Conservation (phyloP, 2,888 invertebrate genomes). For the Laspeyria flexula region DNA sequence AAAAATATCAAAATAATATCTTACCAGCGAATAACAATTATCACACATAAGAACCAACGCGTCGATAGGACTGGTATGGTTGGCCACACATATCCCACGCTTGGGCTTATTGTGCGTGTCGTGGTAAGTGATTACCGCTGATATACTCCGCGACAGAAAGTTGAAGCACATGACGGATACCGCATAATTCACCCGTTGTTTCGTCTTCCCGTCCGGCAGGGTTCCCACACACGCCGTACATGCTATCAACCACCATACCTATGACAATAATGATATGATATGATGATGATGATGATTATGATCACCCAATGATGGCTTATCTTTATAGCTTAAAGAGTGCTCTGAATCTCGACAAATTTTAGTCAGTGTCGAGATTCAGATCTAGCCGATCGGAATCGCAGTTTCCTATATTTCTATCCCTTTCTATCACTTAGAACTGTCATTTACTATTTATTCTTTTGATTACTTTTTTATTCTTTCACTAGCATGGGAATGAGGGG, state of each 20-base stretch:
- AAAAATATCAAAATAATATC: slow-evolving; percentile 45
- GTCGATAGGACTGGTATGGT: slow-evolving; percentile 99
- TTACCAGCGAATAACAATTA: slow-evolving; percentile 98
- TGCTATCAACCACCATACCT: slow-evolving; percentile 95
- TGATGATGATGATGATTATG: slow-evolving; percentile 6
- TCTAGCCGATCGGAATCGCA: too few relatives aligned
- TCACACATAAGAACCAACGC: slow-evolving; percentile 98
- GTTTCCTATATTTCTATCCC: too few relatives aligned
- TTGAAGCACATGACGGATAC: slow-evolving; percentile 96
- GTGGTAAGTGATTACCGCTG: slow-evolving; percentile 94
- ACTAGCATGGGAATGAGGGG: too few relatives aligned
- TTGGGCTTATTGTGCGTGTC: slow-evolving; percentile 94
- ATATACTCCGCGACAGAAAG: slow-evolving; percentile 96
- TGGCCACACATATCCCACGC: slow-evolving; percentile 97
- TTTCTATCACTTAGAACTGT: too few relatives aligned
- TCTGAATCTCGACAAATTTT: too few relatives aligned
- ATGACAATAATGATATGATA: slow-evolving; percentile 52
- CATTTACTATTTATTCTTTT: too few relatives aligned
- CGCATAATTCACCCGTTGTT: slow-evolving; percentile 92
- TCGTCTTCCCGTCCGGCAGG: slow-evolving; percentile 91
- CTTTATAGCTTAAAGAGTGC: too few relatives aligned
- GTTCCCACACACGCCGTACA: slow-evolving; percentile 95
- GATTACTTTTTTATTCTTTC: too few relatives aligned
- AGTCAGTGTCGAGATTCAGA: too few relatives aligned
- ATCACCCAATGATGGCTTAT: too few relatives aligned